Conservation (phyloP, 1,140 invertebrate species). For the Euglossa dilemma region DNA sequence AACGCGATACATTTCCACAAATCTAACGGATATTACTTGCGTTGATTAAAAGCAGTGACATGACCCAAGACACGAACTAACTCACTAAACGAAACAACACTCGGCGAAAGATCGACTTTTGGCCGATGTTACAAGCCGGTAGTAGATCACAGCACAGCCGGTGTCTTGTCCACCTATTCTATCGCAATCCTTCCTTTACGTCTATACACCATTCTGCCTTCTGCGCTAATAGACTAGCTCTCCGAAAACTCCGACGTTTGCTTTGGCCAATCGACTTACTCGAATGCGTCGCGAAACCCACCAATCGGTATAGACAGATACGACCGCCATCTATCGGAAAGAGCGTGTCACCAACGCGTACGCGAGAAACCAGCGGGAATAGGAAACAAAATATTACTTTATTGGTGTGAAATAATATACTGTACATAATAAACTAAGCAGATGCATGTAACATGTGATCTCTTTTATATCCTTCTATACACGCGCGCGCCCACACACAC, state of each 20-base stretch:
- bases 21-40: conserved; percentile 62
- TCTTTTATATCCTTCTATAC: conserved; percentile 55
- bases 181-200: background rate
- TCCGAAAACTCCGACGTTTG: background rate
- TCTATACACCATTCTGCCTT: no score
- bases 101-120: background rate
- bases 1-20: background rate
- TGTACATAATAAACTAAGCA: conserved; percentile 56
- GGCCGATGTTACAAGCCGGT: background rate
- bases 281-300: background rate
- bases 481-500: conserved; percentile 21
- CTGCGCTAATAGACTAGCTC: background rate
- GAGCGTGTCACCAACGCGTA: no score
- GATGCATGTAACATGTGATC: conserved; percentile 52
- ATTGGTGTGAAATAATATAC: conserved; percentile 53
- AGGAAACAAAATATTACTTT: conserved; percentile 21
- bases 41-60: conserved; percentile 54
- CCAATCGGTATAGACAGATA: no score
- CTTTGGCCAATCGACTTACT: background rate
- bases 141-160: no score
- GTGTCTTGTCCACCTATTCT: background rate
- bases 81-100: background rate
- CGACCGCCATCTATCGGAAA: background rate
- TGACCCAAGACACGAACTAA: conserved; percentile 11
- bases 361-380: no score